Conservation (phyloP, 2,113 vertebrate genomes). For the Pterocles burchelli region DNA sequence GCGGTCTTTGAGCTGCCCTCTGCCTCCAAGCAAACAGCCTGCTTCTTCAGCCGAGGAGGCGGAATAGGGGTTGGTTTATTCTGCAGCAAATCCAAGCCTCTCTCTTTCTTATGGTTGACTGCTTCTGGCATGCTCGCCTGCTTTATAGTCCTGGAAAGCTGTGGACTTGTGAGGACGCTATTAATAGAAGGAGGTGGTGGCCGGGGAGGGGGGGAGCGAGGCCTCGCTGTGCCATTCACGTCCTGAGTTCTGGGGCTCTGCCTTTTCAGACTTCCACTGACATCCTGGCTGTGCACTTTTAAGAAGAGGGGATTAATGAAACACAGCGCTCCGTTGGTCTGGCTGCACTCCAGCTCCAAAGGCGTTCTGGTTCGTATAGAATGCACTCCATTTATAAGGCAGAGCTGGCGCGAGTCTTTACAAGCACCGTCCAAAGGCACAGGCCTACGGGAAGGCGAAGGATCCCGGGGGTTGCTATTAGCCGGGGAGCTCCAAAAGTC, state of each 20-base stretch:
- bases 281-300: slow-evolving; percentile 85
- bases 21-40: slow-evolving; percentile 74
- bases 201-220: slow-evolving; percentile 80
- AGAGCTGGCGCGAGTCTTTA: slow-evolving; percentile 74
- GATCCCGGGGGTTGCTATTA: slow-evolving; percentile 74
- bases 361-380: slow-evolving; percentile 80
- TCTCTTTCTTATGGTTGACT: slow-evolving; percentile 65
- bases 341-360: slow-evolving; percentile 81
- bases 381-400: slow-evolving; percentile 85
- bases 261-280: slow-evolving; percentile 67
- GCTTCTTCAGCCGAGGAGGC: slow-evolving; percentile 81
- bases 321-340: slow-evolving; percentile 86
- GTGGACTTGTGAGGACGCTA: slow-evolving; percentile 72
- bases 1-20: slow-evolving; percentile 50
- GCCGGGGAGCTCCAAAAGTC: slow-evolving; percentile 90
- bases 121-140: slow-evolving; percentile 83
- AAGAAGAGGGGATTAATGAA: slow-evolving; percentile 94
- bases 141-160: slow-evolving; percentile 74
- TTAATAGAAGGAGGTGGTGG: slow-evolving; percentile 82
- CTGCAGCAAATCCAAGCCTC: slow-evolving; percentile 67
- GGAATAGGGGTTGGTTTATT: slow-evolving; percentile 76
- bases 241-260: slow-evolving; percentile 58
- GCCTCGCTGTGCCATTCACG: slow-evolving; percentile 71
- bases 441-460: slow-evolving; percentile 72
- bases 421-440: slow-evolving; percentile 71